Percentiles rank a stretch among this genome's conserved stretches.
Evolutionary conservation across 2,113 vertebrate species (phyloP).

Genomic region (Hiodon tergisus): DNA sequence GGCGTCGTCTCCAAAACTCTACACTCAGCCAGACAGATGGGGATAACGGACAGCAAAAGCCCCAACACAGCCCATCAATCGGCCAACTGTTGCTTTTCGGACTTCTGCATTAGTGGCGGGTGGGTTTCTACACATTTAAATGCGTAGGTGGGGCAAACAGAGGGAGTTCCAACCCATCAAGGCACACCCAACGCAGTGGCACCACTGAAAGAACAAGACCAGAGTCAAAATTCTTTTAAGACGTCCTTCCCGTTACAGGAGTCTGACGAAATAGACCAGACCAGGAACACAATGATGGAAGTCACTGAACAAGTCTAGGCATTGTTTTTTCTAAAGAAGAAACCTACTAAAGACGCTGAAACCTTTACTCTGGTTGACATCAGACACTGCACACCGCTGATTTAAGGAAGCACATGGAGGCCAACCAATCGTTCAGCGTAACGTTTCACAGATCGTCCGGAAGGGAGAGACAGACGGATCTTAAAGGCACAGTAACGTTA

Average conservation of each 20-base stretch:
- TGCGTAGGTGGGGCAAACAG: too few species aligned
- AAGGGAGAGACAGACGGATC: constrained; percentile 46
- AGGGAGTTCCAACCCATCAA: too few species aligned
- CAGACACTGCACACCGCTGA: background rate
- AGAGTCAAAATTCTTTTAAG: constrained; percentile 16
- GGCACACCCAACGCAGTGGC: too few species aligned
- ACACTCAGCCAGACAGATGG: constrained; percentile 31
- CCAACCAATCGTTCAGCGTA: constrained; percentile 24
- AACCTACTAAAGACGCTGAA: too few species aligned
- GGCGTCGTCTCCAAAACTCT: constrained; percentile 30
- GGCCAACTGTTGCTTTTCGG: too few species aligned
- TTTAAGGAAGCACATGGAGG: background rate
- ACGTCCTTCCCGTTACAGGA: constrained; percentile 12
- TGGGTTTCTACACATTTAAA: too few species aligned
- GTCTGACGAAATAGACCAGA: background rate
- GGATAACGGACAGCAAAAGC: constrained; percentile 27
- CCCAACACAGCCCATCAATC: too few species aligned
- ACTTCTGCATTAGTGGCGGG: too few species aligned
- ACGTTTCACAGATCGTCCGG: constrained; percentile 25
- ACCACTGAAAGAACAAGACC: background rate
- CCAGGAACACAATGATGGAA: background rate
- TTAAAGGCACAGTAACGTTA: constrained; percentile 66
- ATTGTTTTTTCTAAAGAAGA: background rate
- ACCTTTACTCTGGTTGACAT: background rate
- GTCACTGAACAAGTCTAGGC: background rate